These are phyloP conservation scores for Pararge aegeria DNA, from an alignment of 1,140 invertebrate genomes.

Conservation along the genomic window DNA sequence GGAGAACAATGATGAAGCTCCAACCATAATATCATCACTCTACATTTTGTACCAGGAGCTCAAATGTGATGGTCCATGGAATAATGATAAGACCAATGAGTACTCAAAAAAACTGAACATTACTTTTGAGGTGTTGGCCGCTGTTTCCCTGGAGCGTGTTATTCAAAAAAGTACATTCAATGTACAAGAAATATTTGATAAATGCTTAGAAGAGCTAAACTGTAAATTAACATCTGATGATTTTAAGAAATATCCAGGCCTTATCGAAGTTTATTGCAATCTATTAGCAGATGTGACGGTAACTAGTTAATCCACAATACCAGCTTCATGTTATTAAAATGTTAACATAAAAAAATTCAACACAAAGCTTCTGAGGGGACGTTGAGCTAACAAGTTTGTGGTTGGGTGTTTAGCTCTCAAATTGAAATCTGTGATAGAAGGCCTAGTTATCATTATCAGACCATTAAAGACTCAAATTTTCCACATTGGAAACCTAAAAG, in stretches of 20 bases:
- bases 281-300: conserved; percentile 47
- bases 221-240: conserved; percentile 45
- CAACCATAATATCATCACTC: conserved; percentile 35
- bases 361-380: too few species aligned
- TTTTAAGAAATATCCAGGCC: conserved; percentile 57
- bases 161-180: conserved; percentile 37
- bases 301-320: conserved; percentile 10
- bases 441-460: too few species aligned
- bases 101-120: conserved; percentile 43
- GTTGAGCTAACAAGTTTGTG: too few species aligned
- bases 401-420: too few species aligned
- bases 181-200: conserved; percentile 52
- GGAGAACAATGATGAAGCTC: conserved; percentile 19
- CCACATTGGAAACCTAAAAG: too few species aligned
- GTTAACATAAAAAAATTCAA: too few species aligned
- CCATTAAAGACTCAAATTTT: too few species aligned
- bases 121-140: conserved; percentile 41
- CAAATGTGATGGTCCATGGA: conserved; percentile 42
- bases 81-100: conserved; percentile 35
- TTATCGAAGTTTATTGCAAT: conserved; percentile 53
- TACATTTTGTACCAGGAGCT: conserved; percentile 53
- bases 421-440: too few species aligned
- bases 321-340: too few species aligned
- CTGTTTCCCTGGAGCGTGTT: conserved; percentile 39
- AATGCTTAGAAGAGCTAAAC: conserved; percentile 46